A percentile compares a stretch with the other conserved stretches of the same genome.
These are phyloP conservation scores for Atopsyche davidsoni DNA, from an alignment of 1,140 invertebrate species.

Conservation along the genomic window DNA sequence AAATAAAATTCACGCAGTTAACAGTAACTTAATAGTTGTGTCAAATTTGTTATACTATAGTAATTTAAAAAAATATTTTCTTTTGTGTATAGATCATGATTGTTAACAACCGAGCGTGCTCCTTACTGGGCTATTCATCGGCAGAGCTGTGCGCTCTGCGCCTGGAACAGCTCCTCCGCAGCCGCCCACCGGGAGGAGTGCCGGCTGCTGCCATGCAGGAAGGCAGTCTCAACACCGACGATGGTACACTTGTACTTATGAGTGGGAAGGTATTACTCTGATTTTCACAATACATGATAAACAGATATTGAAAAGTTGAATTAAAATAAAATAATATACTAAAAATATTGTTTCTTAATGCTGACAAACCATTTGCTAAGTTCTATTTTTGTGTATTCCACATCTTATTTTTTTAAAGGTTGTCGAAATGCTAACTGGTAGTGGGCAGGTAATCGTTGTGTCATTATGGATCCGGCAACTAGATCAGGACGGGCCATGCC, in stretches of 20 bases:
- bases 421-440: slow-evolving; percentile 54
- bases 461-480: slow-evolving; percentile 58
- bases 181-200: slow-evolving; percentile 45
- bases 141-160: slow-evolving; percentile 49
- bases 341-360: too few species aligned
- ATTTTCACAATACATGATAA: too few species aligned
- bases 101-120: slow-evolving; percentile 55
- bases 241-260: slow-evolving; percentile 52
- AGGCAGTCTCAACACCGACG: slow-evolving; percentile 49
- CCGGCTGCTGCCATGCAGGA: slow-evolving; percentile 51
- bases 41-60: neutral
- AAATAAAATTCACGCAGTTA: too few species aligned
- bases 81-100: slow-evolving; percentile 60
- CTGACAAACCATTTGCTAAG: too few species aligned
- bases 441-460: slow-evolving; percentile 50
- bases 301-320: too few species aligned
- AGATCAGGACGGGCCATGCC: slow-evolving; percentile 51
- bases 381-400: too few species aligned
- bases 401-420: slow-evolving; percentile 36
- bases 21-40: neutral
- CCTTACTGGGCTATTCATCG: slow-evolving; percentile 53
- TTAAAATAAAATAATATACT: neutral
- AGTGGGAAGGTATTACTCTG: slow-evolving; percentile 54
- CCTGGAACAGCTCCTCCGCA: slow-evolving; percentile 51
- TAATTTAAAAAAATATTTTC: slow-evolving; percentile 19